Conservation (phyloP, 2,888 invertebrate genomes). For the Chydorus sphaericus region DNA sequence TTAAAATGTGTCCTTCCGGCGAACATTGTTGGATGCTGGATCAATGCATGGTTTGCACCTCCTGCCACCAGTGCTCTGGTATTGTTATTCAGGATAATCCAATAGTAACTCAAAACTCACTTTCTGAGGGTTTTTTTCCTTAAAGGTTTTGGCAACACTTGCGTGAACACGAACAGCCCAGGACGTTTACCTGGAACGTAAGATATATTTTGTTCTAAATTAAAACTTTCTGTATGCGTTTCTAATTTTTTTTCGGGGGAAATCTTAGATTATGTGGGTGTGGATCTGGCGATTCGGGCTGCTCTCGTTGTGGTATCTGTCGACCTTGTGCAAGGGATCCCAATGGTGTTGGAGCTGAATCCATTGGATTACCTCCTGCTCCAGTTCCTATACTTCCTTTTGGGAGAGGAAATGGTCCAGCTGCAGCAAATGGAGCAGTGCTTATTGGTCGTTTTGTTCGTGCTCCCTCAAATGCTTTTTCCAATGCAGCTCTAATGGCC, state of each 20-base stretch:
- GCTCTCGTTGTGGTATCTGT: slow-evolving; percentile 82
- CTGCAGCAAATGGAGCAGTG: neutral
- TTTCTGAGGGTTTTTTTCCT: neutral
- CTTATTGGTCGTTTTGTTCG: slow-evolving; percentile 8
- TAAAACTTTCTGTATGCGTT: neutral
- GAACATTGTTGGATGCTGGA: slow-evolving; percentile 67
- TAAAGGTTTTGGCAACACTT: slow-evolving; percentile 49
- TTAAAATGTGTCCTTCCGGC: slow-evolving; percentile 45
- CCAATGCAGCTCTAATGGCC: neutral
- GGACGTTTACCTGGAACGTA: slow-evolving; percentile 75
- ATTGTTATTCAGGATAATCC: no score
- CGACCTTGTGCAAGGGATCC: slow-evolving; percentile 61
- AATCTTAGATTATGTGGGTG: slow-evolving; percentile 71
- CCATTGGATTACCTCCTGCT: neutral
- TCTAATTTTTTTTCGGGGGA: neutral
- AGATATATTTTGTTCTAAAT: slow-evolving; percentile 30
- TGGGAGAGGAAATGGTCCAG: neutral
- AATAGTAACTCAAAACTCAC: no score
- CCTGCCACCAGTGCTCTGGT: slow-evolving; percentile 88
- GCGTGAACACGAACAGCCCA: slow-evolving; percentile 57
- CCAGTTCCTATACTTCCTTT: neutral
- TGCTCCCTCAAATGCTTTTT: neutral
- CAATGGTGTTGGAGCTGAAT: slow-evolving; percentile 20
- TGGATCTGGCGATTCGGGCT: slow-evolving; percentile 89
- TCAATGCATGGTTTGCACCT: slow-evolving; percentile 74